phyloP scores from a whole-genome alignment of 2,888 invertebrate genomes.

The Macrophya annulata region DNA sequence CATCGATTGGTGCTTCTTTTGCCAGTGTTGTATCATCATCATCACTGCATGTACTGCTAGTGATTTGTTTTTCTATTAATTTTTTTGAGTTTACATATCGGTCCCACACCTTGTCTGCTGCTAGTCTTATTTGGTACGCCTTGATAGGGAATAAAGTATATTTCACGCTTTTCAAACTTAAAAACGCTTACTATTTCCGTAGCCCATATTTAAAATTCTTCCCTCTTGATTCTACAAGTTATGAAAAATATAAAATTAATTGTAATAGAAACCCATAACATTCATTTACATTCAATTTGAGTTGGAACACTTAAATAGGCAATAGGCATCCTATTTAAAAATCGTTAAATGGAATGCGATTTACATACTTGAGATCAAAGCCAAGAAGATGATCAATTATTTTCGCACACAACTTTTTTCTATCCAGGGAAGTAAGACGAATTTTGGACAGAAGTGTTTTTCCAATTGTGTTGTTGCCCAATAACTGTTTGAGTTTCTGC shows the following conservation, averaged over 20 bases:
- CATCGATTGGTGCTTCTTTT: not conserved
- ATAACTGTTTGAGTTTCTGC: conserved; percentile 39
- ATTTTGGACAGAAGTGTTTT: conserved; percentile 18
- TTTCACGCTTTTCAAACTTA: conserved; percentile 27
- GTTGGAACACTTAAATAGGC: not conserved
- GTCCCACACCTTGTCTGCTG: not conserved
- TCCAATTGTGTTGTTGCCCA: conserved; percentile 16
- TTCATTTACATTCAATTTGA: not conserved
- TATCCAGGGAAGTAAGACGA: conserved; percentile 19
- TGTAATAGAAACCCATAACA: not conserved
- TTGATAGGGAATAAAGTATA: conserved; percentile 45
- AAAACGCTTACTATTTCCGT: conserved; percentile 31
- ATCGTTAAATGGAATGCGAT: not conserved
- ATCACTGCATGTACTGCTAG: not conserved
- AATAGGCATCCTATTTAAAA: not conserved
- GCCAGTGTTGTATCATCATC: conserved; percentile 8
- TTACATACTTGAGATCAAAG: conserved; percentile 29
- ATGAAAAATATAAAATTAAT: not conserved
- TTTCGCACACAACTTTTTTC: conserved; percentile 46
- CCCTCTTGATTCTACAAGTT: not conserved
- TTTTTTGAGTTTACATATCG: not conserved
- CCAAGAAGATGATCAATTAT: conserved; percentile 47
- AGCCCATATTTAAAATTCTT: not conserved
- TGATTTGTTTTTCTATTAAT: not conserved
- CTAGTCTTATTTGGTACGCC: conserved; percentile 21